phyloP scores from a whole-genome alignment of 1,140 invertebrate genomes.

The Bombus cullumanus region DNA sequence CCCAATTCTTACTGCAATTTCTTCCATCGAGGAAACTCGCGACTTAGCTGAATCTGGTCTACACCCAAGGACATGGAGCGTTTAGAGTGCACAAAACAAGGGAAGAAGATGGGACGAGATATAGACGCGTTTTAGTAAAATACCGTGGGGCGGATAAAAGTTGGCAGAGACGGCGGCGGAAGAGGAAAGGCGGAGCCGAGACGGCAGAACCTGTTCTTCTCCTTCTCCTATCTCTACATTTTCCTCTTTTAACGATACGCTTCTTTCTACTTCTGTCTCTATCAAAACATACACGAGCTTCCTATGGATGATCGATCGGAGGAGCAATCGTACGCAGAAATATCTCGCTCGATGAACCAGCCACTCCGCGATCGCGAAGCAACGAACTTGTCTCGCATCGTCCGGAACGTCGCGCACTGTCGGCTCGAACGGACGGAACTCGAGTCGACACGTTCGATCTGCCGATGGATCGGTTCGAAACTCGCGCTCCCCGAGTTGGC shows the following conservation, averaged over 20 bases:
- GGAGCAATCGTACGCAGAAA: background rate
- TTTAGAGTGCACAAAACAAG: too few species aligned
- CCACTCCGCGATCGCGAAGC: constrained; percentile 5
- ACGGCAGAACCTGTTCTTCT: constrained; percentile 12
- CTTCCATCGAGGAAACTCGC: too few species aligned
- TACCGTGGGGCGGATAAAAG: background rate
- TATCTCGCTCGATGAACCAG: background rate
- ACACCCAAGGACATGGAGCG: too few species aligned
- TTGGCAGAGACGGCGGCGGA: background rate
- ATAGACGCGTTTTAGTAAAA: background rate
- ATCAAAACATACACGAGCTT: too few species aligned
- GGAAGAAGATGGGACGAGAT: background rate
- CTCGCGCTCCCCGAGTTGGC: background rate
- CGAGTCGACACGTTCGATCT: background rate
- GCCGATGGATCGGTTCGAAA: background rate
- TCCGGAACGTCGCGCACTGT: background rate
- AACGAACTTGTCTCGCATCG: background rate
- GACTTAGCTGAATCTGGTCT: too few species aligned
- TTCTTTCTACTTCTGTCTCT: background rate
- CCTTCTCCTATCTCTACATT: background rate
- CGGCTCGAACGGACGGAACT: background rate
- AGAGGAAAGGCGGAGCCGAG: constrained; percentile 25
- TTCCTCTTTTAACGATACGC: background rate
- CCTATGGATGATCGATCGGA: constrained; percentile 17
- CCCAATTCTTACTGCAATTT: too few species aligned